A percentile compares a stretch with the other conserved stretches of the same genome.
Conservation (phyloP, 2,797 vertebrate species). For the Melanotaenia trifasciata region DNA sequence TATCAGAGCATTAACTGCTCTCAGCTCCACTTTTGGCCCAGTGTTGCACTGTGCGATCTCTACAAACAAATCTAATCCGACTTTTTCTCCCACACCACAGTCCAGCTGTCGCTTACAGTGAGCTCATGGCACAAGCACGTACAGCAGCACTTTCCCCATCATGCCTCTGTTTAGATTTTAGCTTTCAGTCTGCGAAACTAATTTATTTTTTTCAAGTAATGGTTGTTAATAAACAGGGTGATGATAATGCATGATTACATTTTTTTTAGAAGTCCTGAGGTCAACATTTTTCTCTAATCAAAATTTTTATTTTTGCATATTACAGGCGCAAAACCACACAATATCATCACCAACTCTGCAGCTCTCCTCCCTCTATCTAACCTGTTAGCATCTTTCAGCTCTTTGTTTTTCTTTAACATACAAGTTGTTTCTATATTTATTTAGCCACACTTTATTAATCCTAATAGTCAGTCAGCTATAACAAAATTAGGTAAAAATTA, state of each 20-base stretch:
- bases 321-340: not conserved
- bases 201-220: not conserved
- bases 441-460: no score
- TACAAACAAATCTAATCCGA: conserved; percentile 45
- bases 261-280: no score
- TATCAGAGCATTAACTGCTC: conserved; percentile 43
- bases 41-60: conserved; percentile 27
- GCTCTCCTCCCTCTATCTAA: no score
- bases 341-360: not conserved
- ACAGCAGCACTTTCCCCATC: not conserved
- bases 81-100: conserved; percentile 12
- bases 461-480: no score
- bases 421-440: no score
- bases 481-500: no score
- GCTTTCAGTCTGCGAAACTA: not conserved
- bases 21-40: conserved; percentile 39
- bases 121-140: not conserved
- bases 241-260: not conserved
- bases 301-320: no score
- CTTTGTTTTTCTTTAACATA: no score
- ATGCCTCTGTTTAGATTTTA: not conserved
- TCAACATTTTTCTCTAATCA: no score
- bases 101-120: conserved; percentile 56
- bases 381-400: no score
- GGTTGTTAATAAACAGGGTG: not conserved